Conservation (phyloP, 23 tunicate genomes). For the Ascidia mentula region DNA sequence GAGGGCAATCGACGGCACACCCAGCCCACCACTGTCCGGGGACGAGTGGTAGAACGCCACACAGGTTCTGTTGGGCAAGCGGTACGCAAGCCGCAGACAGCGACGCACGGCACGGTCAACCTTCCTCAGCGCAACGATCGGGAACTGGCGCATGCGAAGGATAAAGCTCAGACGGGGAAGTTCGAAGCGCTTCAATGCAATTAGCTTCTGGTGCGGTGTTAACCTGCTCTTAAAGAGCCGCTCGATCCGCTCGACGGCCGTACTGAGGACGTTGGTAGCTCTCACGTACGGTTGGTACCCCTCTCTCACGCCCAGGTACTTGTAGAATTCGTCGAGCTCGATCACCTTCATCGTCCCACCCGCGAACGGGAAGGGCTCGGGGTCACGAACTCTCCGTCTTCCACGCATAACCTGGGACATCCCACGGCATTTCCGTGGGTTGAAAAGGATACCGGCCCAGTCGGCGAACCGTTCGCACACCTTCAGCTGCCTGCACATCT, state of each 20-base stretch:
- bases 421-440: background rate
- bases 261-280: background rate
- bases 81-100: background rate
- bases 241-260: background rate
- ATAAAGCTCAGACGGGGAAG: conserved; percentile 2
- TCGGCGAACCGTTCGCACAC: background rate
- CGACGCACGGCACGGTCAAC: background rate
- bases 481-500: conserved; percentile 4
- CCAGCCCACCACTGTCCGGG: conserved; percentile 5
- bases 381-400: background rate
- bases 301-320: conserved; percentile 20
- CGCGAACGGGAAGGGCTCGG: too few species aligned
- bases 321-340: conserved; percentile 1
- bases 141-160: background rate
- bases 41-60: conserved; percentile 15
- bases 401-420: background rate
- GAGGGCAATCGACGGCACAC: background rate
- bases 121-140: background rate
- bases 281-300: background rate
- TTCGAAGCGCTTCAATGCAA: background rate
- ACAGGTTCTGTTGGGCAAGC: conserved; percentile 7
- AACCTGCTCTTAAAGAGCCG: conserved; percentile 16
- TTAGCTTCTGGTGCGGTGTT: conserved; percentile 14
- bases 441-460: background rate
- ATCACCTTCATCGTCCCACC: too few species aligned